Evolutionary conservation across 2,113 vertebrate species (phyloP).

Genomic region (Fulica atra): DNA sequence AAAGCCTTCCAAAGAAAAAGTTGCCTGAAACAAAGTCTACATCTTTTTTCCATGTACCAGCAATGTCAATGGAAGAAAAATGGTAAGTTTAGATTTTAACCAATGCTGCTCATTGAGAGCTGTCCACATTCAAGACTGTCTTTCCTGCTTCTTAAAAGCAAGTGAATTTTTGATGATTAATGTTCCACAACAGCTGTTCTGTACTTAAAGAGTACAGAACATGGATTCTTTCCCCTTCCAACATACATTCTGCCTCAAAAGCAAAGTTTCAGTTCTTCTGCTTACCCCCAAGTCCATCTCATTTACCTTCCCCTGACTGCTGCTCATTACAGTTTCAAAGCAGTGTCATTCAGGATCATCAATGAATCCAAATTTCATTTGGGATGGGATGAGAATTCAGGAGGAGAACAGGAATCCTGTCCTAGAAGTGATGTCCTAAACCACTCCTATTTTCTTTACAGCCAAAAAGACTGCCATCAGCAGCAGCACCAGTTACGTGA

Average conservation of each 20-base stretch:
- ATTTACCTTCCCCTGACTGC: neutral
- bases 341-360: neutral
- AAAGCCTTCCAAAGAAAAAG: neutral
- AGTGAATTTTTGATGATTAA: neutral
- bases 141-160: neutral
- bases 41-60: neutral
- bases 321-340: neutral
- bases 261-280: neutral
- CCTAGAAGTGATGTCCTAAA: rapidly evolving
- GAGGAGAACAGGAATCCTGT: neutral
- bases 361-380: neutral
- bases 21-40: neutral
- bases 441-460: neutral
- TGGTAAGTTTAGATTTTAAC: neutral
- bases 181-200: neutral
- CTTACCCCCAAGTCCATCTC: neutral
- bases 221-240: neutral
- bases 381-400: neutral
- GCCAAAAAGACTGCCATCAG: neutral
- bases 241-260: neutral
- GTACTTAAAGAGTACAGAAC: neutral
- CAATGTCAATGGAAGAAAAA: neutral
- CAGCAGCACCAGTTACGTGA: neutral
- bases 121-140: neutral
- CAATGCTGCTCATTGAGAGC: neutral